Evolutionary conservation across 2,888 invertebrate species (phyloP).

Genomic region (Omphaloscelis lunosa): DNA sequence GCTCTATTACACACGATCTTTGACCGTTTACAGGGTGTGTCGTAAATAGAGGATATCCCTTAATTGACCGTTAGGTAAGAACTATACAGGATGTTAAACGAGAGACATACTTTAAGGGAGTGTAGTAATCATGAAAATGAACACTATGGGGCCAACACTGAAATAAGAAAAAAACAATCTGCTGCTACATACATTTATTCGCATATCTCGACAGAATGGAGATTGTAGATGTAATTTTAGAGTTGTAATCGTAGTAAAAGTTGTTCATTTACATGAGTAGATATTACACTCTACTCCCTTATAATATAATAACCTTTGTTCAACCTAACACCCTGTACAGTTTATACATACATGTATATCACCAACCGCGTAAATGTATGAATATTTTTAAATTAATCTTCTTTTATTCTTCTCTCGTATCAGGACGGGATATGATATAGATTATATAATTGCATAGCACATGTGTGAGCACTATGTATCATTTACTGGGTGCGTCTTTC

Average conservation of each 20-base stretch:
- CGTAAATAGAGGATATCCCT: slow-evolving; percentile 13
- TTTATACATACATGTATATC: background rate
- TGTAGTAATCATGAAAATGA: background rate
- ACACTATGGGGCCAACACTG: background rate
- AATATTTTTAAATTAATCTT: background rate
- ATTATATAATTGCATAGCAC: too few relatives aligned
- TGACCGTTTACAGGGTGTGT: slow-evolving; percentile 5
- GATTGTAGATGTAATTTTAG: background rate
- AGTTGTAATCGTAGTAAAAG: background rate
- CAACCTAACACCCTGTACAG: background rate
- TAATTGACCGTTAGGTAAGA: background rate
- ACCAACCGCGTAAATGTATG: background rate
- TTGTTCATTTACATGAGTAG: background rate
- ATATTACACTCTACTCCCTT: background rate
- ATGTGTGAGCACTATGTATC: too few relatives aligned
- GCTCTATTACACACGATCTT: slow-evolving; percentile 17
- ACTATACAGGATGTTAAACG: background rate
- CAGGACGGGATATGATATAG: background rate
- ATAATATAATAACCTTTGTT: background rate
- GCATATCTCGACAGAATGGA: background rate
- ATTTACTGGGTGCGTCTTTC: too few relatives aligned
- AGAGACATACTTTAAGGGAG: background rate
- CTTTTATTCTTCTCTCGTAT: background rate
- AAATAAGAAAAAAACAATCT: background rate
- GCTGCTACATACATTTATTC: background rate